Conservation (phyloP, 1,140 invertebrate species). For the Coenobita brevimanus region DNA sequence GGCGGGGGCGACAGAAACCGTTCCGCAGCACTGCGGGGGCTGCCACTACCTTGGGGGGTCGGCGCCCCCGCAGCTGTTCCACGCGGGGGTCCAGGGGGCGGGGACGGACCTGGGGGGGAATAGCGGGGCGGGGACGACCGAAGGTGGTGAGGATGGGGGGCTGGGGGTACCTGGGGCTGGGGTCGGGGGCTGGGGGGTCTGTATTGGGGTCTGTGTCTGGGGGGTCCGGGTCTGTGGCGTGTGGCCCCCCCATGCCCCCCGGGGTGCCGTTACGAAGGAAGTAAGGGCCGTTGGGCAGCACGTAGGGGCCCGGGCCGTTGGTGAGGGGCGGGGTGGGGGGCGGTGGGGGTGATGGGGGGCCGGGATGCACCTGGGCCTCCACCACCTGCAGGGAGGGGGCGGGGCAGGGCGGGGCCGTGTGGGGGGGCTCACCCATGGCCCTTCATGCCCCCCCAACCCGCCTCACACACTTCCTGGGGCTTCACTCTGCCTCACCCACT, state of each 20-base stretch:
- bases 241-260: slow-evolving; percentile 15
- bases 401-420: not conserved
- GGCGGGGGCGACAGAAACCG: slow-evolving; percentile 38
- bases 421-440: not conserved
- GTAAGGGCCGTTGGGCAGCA: slow-evolving; percentile 26
- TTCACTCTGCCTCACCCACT: not conserved
- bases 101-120: not conserved
- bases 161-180: not conserved
- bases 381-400: not conserved
- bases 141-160: slow-evolving; percentile 38
- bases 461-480: not conserved
- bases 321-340: slow-evolving; percentile 29
- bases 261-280: slow-evolving; percentile 3
- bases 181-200: not conserved
- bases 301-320: slow-evolving; percentile 4
- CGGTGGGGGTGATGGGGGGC: not conserved
- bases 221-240: not conserved
- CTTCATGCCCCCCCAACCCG: not conserved
- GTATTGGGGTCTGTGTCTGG: too few relatives aligned
- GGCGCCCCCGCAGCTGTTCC: slow-evolving; percentile 37
- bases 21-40: slow-evolving; percentile 25
- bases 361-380: slow-evolving; percentile 6
- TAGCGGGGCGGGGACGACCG: not conserved
- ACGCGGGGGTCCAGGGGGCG: slow-evolving; percentile 49
- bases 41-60: slow-evolving; percentile 5